These are phyloP conservation scores for Platysternon megacephalum DNA, from an alignment of 2,113 vertebrate genomes.

Conservation along the genomic window DNA sequence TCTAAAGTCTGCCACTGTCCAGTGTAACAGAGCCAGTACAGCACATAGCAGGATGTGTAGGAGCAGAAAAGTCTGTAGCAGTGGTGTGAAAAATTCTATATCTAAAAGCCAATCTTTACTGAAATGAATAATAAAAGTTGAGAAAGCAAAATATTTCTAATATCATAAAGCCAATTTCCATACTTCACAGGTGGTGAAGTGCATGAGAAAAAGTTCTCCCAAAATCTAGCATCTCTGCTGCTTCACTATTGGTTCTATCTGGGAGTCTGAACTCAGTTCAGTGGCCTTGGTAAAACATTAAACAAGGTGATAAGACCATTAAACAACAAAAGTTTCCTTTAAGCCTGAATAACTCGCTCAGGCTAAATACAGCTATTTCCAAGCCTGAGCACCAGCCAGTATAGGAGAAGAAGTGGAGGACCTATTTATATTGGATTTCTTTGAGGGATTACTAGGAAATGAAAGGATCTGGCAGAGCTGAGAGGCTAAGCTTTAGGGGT, in stretches of 20 bases:
- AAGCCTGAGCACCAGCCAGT: not conserved
- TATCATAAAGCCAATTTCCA: not conserved
- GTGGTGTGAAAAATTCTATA: not conserved
- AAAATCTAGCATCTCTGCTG: not conserved
- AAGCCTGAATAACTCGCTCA: not conserved
- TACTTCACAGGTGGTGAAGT: not conserved
- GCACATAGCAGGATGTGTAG: not conserved
- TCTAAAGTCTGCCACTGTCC: too few relatives aligned
- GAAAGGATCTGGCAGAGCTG: not conserved
- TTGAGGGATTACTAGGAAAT: not conserved
- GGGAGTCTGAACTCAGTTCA: not conserved
- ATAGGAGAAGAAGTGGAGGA: not conserved
- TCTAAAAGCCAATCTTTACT: not conserved
- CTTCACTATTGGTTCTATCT: not conserved
- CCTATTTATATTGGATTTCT: not conserved
- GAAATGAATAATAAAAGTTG: not conserved
- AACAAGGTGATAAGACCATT: not conserved
- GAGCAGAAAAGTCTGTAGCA: not conserved
- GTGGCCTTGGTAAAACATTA: not conserved
- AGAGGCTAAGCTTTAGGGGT: fast-evolving
- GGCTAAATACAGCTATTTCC: not conserved
- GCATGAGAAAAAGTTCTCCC: not conserved
- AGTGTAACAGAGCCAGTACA: not conserved
- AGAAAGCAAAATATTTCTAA: not conserved
- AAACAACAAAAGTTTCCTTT: not conserved